A percentile compares a stretch with the other conserved stretches of the same genome.
Evolutionary conservation across 1,140 invertebrate species (phyloP).

Genomic region (Anagrus nilaparvatae): DNA sequence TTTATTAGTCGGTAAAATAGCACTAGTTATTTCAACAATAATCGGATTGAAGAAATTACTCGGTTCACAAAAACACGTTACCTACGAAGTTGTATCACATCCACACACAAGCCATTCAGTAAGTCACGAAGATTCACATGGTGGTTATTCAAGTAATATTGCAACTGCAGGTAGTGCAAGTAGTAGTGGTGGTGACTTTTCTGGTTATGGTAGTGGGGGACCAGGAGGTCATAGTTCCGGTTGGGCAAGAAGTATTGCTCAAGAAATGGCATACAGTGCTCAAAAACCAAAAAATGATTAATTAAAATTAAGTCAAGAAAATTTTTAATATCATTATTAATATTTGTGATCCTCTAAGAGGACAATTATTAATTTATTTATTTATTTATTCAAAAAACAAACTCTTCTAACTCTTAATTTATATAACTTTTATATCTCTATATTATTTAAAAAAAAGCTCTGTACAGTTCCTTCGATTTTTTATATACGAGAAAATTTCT

Average conservation of each 20-base stretch:
- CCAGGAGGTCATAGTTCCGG: conserved; percentile 48
- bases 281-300: conserved; percentile 49
- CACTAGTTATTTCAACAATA: conserved; percentile 67
- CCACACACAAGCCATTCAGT: conserved; percentile 56
- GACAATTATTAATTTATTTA: no score
- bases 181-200: conserved; percentile 46
- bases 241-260: conserved; percentile 58
- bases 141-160: conserved; percentile 42
- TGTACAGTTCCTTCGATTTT: no score
- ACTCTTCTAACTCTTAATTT: no score
- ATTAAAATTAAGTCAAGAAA: no score
- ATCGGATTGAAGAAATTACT: conserved; percentile 74
- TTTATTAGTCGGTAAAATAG: conserved; percentile 71
- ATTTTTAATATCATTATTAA: no score
- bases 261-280: conserved; percentile 63
- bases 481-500: no score
- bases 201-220: conserved; percentile 43
- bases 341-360: no score
- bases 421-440: no score
- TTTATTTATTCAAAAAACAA: no score
- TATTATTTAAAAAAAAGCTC: no score
- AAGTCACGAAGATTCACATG: conserved; percentile 54
- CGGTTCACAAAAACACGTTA: conserved; percentile 60
- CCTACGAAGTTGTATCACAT: conserved; percentile 73
- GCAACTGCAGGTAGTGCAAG: conserved; percentile 43